Percentiles rank a stretch among this genome's conserved stretches.
Conservation (phyloP, 2,113 vertebrate species). For the Apteryx owenii region DNA sequence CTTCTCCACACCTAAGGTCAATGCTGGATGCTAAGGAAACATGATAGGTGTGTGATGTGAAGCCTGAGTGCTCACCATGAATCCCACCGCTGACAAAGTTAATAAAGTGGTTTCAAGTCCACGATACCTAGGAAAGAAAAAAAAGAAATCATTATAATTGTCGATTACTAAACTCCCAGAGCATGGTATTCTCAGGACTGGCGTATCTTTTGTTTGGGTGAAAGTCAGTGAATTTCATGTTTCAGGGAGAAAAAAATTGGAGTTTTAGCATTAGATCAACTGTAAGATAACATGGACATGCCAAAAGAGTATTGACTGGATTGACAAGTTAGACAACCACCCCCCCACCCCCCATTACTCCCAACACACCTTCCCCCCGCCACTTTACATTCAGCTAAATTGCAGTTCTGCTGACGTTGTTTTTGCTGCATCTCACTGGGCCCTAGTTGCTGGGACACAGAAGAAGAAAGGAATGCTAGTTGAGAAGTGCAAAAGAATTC, state of each 20-base stretch:
- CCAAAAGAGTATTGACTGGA: not conserved
- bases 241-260: not conserved
- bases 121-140: not conserved
- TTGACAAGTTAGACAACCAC: not conserved
- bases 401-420: not conserved
- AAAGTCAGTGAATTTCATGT: not conserved
- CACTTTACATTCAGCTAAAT: not conserved
- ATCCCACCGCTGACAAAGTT: not conserved
- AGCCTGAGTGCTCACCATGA: not conserved
- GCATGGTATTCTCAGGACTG: not conserved
- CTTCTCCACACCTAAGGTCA: not conserved
- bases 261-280: not conserved
- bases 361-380: not conserved
- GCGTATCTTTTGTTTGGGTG: not conserved
- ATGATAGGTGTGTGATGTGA: not conserved
- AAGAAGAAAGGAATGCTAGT: not conserved
- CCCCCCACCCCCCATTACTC: not conserved
- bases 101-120: not conserved
- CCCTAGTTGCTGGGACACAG: not conserved
- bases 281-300: not conserved
- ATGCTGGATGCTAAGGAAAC: not conserved
- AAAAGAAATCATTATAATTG: not conserved
- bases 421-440: not conserved
- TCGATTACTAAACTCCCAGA: not conserved
- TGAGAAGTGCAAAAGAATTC: not conserved